phyloP scores from a whole-genome alignment of 2,888 invertebrate species.

The Drosophila kanekoi region DNA sequence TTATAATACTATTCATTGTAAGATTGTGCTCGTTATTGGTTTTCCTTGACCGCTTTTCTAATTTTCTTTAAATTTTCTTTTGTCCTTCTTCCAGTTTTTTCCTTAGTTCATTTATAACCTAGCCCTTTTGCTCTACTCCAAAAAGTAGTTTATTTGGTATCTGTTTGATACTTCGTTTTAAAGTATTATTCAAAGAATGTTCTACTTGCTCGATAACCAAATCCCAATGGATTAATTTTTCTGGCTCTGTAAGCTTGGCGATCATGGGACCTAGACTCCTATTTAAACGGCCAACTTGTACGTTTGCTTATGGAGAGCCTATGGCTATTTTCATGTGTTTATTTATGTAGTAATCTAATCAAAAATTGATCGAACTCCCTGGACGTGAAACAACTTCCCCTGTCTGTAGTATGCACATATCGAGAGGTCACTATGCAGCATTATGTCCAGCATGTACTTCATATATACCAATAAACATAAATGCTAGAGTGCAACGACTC shows the following conservation, averaged over 20 bases:
- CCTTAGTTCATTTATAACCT: neutral
- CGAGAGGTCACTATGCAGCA: no score
- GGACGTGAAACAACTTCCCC: no score
- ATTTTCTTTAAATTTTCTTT: neutral
- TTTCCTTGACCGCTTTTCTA: neutral
- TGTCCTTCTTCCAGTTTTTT: neutral
- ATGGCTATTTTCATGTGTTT: no score
- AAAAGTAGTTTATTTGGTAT: neutral
- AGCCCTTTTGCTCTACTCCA: neutral
- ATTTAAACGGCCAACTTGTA: no score
- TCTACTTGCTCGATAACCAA: neutral
- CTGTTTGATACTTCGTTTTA: neutral
- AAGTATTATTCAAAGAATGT: neutral
- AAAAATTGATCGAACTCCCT: no score
- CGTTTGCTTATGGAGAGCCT: no score
- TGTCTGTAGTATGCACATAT: no score
- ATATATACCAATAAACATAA: no score
- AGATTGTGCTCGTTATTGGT: neutral
- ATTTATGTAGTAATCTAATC: no score
- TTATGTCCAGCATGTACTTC: no score
- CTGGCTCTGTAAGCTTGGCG: neutral
- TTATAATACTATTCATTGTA: neutral
- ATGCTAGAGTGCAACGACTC: no score
- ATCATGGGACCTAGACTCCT: neutral
- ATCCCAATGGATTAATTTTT: neutral